Conservation (phyloP, 2,888 invertebrate species). For the Lepetodrilus schrolli region DNA sequence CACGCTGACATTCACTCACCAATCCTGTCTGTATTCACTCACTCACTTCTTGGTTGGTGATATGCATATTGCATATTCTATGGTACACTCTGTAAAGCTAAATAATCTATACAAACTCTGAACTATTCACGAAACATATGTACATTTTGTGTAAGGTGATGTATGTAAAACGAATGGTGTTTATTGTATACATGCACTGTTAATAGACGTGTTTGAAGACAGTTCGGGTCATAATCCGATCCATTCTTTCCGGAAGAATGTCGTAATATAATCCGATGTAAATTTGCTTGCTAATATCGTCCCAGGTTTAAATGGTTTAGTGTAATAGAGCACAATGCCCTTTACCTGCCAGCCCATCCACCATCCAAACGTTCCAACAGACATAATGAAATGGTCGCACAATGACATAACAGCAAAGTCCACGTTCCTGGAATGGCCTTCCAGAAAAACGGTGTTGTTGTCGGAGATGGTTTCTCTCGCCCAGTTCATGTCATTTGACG, state of each 20-base stretch:
- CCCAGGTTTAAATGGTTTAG: background rate
- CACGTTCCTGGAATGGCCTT: background rate
- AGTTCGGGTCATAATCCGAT: background rate
- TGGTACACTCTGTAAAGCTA: no score
- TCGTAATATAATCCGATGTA: background rate
- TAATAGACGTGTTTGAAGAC: no score
- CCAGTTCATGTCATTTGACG: background rate
- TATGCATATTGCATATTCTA: no score
- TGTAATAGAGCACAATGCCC: background rate
- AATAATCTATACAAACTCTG: no score
- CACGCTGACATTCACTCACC: no score
- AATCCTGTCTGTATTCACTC: no score
- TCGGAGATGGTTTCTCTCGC: background rate
- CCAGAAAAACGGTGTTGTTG: background rate
- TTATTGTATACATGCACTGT: no score
- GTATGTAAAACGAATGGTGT: no score
- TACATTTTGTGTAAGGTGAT: no score
- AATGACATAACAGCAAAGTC: background rate
- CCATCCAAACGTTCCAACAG: background rate
- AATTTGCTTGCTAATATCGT: background rate
- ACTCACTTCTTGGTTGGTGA: no score
- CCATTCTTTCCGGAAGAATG: background rate
- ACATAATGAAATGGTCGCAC: background rate
- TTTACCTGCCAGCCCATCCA: background rate
- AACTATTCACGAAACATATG: no score